phyloP scores from a whole-genome alignment of 1,140 invertebrate species.

The Archegozetes longisetosus region DNA sequence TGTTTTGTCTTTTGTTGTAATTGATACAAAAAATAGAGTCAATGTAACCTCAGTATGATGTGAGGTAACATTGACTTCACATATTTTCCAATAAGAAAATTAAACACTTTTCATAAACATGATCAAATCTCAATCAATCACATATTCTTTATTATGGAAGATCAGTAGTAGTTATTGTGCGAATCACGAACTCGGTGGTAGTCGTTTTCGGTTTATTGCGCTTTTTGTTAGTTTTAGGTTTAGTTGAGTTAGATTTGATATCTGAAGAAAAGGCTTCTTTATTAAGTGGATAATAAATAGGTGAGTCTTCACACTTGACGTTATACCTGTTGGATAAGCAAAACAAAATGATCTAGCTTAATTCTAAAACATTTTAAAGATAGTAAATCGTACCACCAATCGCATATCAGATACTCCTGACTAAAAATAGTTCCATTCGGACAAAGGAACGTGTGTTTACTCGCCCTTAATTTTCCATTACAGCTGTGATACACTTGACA shows the following conservation, averaged over 20 bases:
- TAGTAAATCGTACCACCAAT: too few species aligned
- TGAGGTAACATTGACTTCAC: too few species aligned
- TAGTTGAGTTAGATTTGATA: background rate
- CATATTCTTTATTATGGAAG: background rate
- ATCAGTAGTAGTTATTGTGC: background rate
- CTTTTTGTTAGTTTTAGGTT: background rate
- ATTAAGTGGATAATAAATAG: conserved; percentile 40
- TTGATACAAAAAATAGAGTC: too few species aligned
- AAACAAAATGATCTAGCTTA: too few species aligned
- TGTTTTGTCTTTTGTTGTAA: too few species aligned
- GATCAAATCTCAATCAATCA: background rate
- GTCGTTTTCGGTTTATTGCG: background rate
- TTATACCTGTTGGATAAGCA: too few species aligned
- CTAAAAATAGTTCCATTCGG: conserved; percentile 47
- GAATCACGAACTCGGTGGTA: background rate
- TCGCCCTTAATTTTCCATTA: background rate
- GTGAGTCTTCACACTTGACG: conserved; percentile 47
- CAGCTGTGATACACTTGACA: conserved; percentile 21
- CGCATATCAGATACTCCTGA: conserved; percentile 30
- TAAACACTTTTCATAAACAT: too few species aligned
- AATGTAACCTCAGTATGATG: too few species aligned
- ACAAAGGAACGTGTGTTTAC: conserved; percentile 46
- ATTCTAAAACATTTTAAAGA: too few species aligned
- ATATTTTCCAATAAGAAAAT: too few species aligned
- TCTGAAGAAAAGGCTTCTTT: conserved; percentile 9